Base-by-base conservation (phyloP, 2,797 vertebrate species). In the Monodelphis domestica region DNA sequence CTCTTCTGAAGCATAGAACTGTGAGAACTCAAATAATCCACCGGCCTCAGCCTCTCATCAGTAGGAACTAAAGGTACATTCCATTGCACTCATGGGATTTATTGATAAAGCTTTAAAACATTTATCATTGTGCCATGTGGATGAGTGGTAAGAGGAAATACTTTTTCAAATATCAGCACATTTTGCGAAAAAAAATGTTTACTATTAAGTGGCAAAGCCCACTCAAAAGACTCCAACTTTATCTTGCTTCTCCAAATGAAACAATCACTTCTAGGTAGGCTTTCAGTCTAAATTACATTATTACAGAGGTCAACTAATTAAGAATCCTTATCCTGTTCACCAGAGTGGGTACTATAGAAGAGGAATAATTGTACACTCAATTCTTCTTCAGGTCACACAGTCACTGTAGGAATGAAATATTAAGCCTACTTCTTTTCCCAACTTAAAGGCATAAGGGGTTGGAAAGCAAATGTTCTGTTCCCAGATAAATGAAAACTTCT, bases 231-330 rank as follows among this genome's bases (percentile, higher is more conserved):
- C 91, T 53, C 6, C n/a, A 89, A n/a, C 24, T 89, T 53, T 89
- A 78, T 59, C n/a, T 9, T n/a, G 2, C 54, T 94, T 93, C 89
- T 57, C 63, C n/a, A 92, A 87, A 57, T 92, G 59, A 95, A 95
- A 84, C 1, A 91, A 93, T 38, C 55, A 52, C 52, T 87, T 21
- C 91, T 52, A 59, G 88, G 88, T 53, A 91, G 33, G 3, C 21
- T 63, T 59, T n/a, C 9, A 90, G 53, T 84, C 91, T 30, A 94
- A 89, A 94, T 24, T 78, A 91, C 11, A 88, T 14, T 28, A 38
- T 3, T 12, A 12, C 38, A 93, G 88, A 84, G 10, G n/a, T 89
- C 28, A 93, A 95, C 93, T 54, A 53, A 54, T 93, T 63, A 92
- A n/a, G 51, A 5, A 63, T 70, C 90, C 12, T 53, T 78, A 17